Percentiles rank a stretch among this genome's conserved stretches.
These are phyloP conservation scores for Gari tellinella DNA, from an alignment of 2,888 invertebrate species.

Conservation along the genomic window DNA sequence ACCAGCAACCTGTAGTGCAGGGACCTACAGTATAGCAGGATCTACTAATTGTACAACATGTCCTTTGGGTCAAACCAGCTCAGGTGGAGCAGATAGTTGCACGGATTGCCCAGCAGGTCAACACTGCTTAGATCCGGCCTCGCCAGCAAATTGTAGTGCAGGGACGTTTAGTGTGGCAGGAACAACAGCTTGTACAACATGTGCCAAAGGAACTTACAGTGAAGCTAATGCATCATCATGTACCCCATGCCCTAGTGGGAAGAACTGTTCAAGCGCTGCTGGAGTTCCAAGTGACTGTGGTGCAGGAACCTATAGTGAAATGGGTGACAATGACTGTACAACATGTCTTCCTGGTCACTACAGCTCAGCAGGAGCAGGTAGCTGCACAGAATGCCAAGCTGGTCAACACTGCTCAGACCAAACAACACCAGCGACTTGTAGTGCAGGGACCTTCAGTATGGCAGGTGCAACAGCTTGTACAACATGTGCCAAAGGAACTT, in stretches of 20 bases:
- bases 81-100: constrained; percentile 68
- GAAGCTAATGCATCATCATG: constrained; percentile 26
- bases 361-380: constrained; percentile 34
- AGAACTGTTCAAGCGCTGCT: constrained; percentile 24
- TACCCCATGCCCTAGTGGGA: constrained; percentile 59
- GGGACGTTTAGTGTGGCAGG: constrained; percentile 77
- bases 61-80: constrained; percentile 76
- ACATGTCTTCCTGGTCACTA: constrained; percentile 44
- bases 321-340: constrained; percentile 32
- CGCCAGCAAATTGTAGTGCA: constrained; percentile 62
- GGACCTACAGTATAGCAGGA: constrained; percentile 68
- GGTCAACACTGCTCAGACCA: constrained; percentile 72
- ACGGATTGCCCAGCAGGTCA: constrained; percentile 72
- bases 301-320: constrained; percentile 47
- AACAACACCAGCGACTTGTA: constrained; percentile 60
- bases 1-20: constrained; percentile 68
- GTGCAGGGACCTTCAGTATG: constrained; percentile 67
- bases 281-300: constrained; percentile 36
- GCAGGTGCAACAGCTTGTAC: constrained; percentile 65
- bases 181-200: constrained; percentile 69
- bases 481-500: constrained; percentile 70
- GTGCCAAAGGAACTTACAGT: constrained; percentile 69
- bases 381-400: constrained; percentile 75
- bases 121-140: constrained; percentile 67
- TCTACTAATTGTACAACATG: constrained; percentile 68